These are phyloP conservation scores for Pteropus alecto DNA, from an alignment of 2,113 vertebrate genomes.

Conservation along the genomic window DNA sequence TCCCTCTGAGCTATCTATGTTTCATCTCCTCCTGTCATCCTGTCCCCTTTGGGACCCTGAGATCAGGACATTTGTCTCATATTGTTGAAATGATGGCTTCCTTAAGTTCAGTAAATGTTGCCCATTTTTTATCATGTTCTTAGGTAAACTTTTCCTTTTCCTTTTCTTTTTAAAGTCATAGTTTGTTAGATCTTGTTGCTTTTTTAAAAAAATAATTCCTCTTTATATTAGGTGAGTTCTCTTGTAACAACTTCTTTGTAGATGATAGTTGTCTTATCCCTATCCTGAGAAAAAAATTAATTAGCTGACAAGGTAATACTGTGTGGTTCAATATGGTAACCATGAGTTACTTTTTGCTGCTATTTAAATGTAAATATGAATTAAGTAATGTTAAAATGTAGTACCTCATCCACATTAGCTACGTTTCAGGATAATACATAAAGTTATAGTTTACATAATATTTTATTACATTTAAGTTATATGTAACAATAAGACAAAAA, in stretches of 20 bases:
- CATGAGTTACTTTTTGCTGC: neutral
- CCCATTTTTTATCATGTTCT: neutral
- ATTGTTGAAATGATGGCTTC: neutral
- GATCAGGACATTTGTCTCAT: neutral
- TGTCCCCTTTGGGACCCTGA: neutral
- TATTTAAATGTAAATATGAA: neutral
- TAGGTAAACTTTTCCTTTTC: neutral
- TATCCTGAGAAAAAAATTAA: neutral
- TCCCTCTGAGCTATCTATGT: neutral
- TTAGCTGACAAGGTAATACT: neutral
- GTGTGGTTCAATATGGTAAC: neutral
- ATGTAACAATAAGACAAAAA: too few species aligned
- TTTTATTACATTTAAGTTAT: too few species aligned
- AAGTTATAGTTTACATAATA: too few species aligned
- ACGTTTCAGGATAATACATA: too few species aligned
- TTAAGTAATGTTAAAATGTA: neutral
- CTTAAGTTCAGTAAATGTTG: neutral
- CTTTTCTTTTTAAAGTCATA: neutral
- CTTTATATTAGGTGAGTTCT: neutral
- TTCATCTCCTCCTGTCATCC: neutral
- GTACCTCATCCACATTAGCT: neutral
- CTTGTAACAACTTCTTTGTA: neutral
- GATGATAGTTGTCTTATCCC: neutral
- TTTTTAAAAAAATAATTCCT: neutral
- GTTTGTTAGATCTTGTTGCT: neutral